These are phyloP conservation scores for Malaclemys terrapin DNA, from an alignment of 2,113 vertebrate species.

Conservation along the genomic window DNA sequence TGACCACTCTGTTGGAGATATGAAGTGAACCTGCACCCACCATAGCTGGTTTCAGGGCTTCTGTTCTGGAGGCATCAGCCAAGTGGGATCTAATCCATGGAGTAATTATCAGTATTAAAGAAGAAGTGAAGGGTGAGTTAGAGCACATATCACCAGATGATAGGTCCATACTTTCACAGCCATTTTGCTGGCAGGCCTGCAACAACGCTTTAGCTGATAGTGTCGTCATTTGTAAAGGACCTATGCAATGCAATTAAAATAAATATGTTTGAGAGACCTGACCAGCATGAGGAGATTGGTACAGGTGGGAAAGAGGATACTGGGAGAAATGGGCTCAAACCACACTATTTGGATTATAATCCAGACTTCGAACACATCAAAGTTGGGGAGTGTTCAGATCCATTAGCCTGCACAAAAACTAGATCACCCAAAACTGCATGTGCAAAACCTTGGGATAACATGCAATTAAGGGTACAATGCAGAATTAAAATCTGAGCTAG, in stretches of 20 bases:
- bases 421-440: neutral
- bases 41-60: neutral
- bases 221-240: neutral
- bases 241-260: neutral
- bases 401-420: neutral
- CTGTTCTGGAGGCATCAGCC: neutral
- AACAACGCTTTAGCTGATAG: neutral
- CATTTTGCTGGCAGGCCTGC: neutral
- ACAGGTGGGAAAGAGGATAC: neutral
- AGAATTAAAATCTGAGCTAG: neutral
- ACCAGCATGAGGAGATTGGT: neutral
- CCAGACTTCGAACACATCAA: neutral
- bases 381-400: neutral
- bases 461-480: neutral
- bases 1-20: neutral
- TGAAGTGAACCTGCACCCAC: neutral
- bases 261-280: neutral
- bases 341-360: neutral
- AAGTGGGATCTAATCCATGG: neutral
- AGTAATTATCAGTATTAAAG: constrained; percentile 10
- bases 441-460: neutral
- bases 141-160: neutral
- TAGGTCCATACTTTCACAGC: neutral
- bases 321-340: neutral
- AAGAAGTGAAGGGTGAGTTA: constrained; percentile 1